These are phyloP conservation scores for Circaetus gallicus DNA, from an alignment of 2,113 vertebrate species.

Conservation along the genomic window DNA sequence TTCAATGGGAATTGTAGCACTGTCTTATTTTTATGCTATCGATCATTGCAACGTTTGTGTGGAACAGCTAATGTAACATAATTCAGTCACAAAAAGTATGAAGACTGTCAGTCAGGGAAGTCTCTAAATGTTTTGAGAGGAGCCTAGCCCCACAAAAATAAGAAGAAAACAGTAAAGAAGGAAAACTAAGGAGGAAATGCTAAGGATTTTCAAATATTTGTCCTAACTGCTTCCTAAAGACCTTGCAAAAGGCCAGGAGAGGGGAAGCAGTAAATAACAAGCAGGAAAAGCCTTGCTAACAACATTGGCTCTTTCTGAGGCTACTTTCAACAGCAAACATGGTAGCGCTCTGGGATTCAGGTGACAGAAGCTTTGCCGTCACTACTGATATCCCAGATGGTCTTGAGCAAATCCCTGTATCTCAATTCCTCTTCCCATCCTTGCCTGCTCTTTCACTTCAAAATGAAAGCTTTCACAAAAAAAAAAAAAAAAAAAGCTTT, in stretches of 20 bases:
- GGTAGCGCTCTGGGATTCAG: background rate
- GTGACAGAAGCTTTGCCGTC: background rate
- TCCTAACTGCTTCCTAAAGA: background rate
- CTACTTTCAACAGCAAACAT: background rate
- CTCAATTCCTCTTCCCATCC: background rate
- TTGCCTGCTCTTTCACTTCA: background rate
- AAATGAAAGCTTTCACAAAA: background rate
- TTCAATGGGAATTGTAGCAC: background rate
- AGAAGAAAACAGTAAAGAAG: background rate
- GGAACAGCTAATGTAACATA: background rate
- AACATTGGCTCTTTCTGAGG: background rate
- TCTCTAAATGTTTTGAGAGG: background rate
- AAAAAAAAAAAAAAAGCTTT: background rate
- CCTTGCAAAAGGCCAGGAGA: background rate
- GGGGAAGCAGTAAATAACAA: background rate
- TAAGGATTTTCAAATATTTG: background rate
- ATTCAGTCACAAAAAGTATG: background rate
- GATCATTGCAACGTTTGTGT: background rate
- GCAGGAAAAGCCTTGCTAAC: background rate
- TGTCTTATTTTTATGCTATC: background rate
- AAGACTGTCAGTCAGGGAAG: background rate
- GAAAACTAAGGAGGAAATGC: background rate
- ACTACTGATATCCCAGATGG: background rate
- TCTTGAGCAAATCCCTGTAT: background rate
- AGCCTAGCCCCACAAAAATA: background rate